Percentiles rank a stretch among this genome's conserved stretches.
Conservation (phyloP, 1,140 invertebrate species). For the Apis dorsata region DNA sequence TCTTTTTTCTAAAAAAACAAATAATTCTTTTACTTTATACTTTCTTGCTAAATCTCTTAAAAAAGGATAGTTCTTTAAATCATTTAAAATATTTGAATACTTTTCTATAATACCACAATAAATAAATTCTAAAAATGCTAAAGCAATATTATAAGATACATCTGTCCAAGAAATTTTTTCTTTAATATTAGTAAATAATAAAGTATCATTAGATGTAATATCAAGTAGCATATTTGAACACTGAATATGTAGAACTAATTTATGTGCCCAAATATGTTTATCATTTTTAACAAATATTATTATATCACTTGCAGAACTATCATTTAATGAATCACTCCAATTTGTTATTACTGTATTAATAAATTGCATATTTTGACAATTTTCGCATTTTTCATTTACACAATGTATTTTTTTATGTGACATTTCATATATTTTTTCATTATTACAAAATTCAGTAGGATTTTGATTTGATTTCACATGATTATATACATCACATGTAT, state of each 20-base stretch:
- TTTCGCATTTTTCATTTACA: constrained; percentile 32
- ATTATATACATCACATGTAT: not conserved
- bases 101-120: constrained; percentile 74
- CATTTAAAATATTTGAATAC: constrained; percentile 58
- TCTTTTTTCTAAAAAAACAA: constrained; percentile 64
- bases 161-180: constrained; percentile 72
- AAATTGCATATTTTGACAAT: constrained; percentile 44
- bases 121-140: constrained; percentile 77
- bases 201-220: constrained; percentile 61
- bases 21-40: constrained; percentile 67
- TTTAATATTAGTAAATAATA: constrained; percentile 55
- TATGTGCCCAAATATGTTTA: constrained; percentile 75
- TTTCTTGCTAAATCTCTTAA: constrained; percentile 69
- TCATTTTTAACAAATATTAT: constrained; percentile 72
- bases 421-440: not conserved
- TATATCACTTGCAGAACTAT: constrained; percentile 76
- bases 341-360: constrained; percentile 62
- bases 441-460: not conserved
- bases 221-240: constrained; percentile 76
- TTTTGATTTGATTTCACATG: not conserved
- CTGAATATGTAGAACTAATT: constrained; percentile 76
- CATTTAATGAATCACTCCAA: constrained; percentile 73
- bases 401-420: not conserved
- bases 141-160: constrained; percentile 66
- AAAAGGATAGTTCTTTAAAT: constrained; percentile 49